These are phyloP conservation scores for Amphiprion clarkii DNA, from an alignment of 2,797 vertebrate genomes.

Conservation along the genomic window DNA sequence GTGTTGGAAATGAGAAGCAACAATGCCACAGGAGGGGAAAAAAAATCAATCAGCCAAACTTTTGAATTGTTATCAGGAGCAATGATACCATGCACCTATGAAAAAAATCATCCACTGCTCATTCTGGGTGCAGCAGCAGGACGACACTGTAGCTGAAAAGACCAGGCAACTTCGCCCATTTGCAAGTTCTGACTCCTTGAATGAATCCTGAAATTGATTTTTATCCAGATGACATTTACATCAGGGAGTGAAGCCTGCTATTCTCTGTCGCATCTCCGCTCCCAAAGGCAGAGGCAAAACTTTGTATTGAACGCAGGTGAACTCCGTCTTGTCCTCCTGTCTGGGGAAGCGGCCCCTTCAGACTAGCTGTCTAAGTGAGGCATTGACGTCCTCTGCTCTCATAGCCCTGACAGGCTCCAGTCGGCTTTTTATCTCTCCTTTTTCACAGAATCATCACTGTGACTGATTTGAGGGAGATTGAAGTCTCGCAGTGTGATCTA, in stretches of 20 bases:
- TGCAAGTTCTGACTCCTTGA: slow-evolving; percentile 60
- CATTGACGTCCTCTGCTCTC: slow-evolving; percentile 74
- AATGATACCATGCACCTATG: slow-evolving; percentile 45
- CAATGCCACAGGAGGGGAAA: slow-evolving; percentile 58
- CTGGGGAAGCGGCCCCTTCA: slow-evolving; percentile 69
- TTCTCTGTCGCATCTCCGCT: slow-evolving; percentile 49
- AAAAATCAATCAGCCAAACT: slow-evolving; percentile 75
- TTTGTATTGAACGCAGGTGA: slow-evolving; percentile 77
- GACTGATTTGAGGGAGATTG: slow-evolving; percentile 79
- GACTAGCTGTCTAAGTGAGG: slow-evolving; percentile 79
- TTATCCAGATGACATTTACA: slow-evolving; percentile 77
- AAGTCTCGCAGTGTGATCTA: slow-evolving; percentile 73
- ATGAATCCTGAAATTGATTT: slow-evolving; percentile 76
- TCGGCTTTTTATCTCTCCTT: slow-evolving; percentile 63
- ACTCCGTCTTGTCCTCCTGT: slow-evolving; percentile 75
- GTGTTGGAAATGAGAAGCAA: slow-evolving; percentile 78
- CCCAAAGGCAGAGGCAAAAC: slow-evolving; percentile 56
- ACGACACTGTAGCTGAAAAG: slow-evolving; percentile 32
- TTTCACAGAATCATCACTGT: slow-evolving; percentile 73
- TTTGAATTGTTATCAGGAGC: slow-evolving; percentile 61
- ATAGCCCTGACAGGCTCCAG: slow-evolving; percentile 72
- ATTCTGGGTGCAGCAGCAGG: not conserved
- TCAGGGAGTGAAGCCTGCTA: slow-evolving; percentile 58
- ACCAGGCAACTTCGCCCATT: slow-evolving; percentile 52
- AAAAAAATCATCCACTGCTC: slow-evolving; percentile 34